Evolutionary conservation across 2,888 invertebrate genomes (phyloP).

Genomic region (Micoletzkya japonica): DNA sequence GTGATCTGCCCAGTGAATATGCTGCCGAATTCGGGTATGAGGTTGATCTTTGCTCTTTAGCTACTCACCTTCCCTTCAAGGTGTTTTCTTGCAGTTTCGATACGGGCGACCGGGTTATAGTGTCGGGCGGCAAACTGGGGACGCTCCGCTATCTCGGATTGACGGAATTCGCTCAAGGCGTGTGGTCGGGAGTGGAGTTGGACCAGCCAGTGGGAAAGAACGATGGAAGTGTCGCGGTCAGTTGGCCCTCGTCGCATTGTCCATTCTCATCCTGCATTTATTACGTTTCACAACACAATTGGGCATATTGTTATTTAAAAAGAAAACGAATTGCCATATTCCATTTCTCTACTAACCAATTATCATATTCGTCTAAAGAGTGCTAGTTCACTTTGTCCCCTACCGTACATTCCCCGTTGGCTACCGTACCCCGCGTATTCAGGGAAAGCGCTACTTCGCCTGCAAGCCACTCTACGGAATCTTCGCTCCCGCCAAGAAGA

Average conservation of each 20-base stretch:
- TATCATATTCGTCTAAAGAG: too few relatives aligned
- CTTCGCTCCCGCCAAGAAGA: conserved; percentile 79
- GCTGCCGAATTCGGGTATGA: conserved; percentile 32
- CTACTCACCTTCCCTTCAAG: not conserved
- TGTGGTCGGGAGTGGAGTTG: conserved; percentile 93
- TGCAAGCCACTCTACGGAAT: conserved; percentile 87
- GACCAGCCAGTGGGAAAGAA: conserved; percentile 93
- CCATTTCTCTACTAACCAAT: too few relatives aligned
- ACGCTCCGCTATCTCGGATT: conserved; percentile 65
- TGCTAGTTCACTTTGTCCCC: too few relatives aligned
- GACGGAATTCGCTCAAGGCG: conserved; percentile 74
- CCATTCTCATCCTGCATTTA: not conserved
- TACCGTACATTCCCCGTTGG: too few relatives aligned
- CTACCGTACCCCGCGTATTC: conserved; percentile 21
- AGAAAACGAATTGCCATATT: too few relatives aligned
- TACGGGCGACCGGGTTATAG: conserved; percentile 52
- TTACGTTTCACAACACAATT: too few relatives aligned
- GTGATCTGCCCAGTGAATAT: conserved; percentile 28
- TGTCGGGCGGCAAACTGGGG: conserved; percentile 64
- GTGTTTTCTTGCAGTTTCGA: conserved; percentile 36
- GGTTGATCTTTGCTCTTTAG: not conserved
- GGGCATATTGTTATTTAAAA: too few relatives aligned
- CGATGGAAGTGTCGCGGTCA: conserved; percentile 88
- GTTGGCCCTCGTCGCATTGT: conserved; percentile 63
- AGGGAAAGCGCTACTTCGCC: conserved; percentile 79